A percentile compares a stretch with the other conserved stretches of the same genome.
phyloP scores from a whole-genome alignment of 2,888 invertebrate species.

The Saturnia japonica region DNA sequence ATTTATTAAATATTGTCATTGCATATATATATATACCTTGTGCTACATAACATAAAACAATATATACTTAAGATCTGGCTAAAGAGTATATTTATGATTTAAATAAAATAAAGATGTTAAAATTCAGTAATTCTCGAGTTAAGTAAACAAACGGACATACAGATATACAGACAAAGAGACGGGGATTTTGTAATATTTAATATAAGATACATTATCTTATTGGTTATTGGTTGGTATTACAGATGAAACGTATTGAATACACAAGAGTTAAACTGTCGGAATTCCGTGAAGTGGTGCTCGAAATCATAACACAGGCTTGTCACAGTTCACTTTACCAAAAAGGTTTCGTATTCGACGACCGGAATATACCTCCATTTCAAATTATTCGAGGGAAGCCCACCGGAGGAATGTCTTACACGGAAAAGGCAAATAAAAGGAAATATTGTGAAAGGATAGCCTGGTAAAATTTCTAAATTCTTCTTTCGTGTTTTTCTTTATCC shows the following conservation, averaged over 20 bases:
- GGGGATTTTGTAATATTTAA: neutral
- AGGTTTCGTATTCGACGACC: slow-evolving; percentile 91
- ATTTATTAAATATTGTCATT: no score
- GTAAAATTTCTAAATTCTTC: slow-evolving; percentile 69
- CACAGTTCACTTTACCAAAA: slow-evolving; percentile 87
- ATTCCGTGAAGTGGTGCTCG: slow-evolving; percentile 67
- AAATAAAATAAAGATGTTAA: no score
- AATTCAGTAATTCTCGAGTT: no score
- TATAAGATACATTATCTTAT: no score
- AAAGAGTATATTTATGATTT: no score
- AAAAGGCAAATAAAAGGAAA: slow-evolving; percentile 91
- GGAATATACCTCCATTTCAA: slow-evolving; percentile 72
- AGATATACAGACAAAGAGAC: neutral
- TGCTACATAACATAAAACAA: no score
- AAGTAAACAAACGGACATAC: no score
- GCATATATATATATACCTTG: no score
- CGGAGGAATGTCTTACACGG: slow-evolving; percentile 91
- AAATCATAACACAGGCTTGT: slow-evolving; percentile 84
- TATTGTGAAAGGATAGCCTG: slow-evolving; percentile 90
- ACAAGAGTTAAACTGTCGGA: slow-evolving; percentile 58
- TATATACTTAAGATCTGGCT: no score
- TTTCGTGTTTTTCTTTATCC: neutral
- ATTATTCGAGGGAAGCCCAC: slow-evolving; percentile 82
- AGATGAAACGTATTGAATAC: slow-evolving; percentile 77
- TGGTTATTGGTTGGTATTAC: no score